Evolutionary conservation across 2,888 invertebrate species (phyloP), one percentile per base, ranked within the genome.

Genomic region (Cryptocheilus praepositus): DNA sequence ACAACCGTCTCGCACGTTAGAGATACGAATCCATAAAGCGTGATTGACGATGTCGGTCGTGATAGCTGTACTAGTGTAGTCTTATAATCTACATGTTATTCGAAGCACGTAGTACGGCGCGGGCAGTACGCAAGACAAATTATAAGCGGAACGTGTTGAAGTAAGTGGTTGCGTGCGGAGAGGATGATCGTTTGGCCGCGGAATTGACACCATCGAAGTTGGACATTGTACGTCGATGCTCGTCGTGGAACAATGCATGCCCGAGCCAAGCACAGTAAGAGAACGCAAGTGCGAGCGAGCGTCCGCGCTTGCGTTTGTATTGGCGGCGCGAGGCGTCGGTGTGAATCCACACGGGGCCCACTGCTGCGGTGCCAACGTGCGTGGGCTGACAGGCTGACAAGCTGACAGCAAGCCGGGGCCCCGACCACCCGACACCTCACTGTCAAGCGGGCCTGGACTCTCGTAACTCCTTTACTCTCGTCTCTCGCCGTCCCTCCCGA

Each of bases 401-500:
- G 84, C 84, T 87, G 87, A 86, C 87, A 85, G 86, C 81, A 71
- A 77, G 79, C 82, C 67, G 71, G 71, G 77, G 59, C 74, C 79
- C 81, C 86, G 86, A 86, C 87, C 86, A 86, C 85, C 87, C 86
- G 86, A 87, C 87, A 87, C 86, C 86, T 86, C 81, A 83, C 85
- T 86, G 87, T 85, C 86, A 85, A 82, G 74, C 79, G 70, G 72
- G 64, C 80, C 81, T 68, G 74, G 80, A 81, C 81, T 85, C 83
- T 80, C 83, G 81, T 83, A 84, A 84, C 77, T 84, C 78, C 82
- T 82, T 79, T 75, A 73, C 70, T 55, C 58, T 55, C 54, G 64
- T 70, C 56, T 62, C 70, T 60, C 64, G 55, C 56, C 57, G 13
- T 13, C 58, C 51, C 56, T 62, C 70, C 58, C 64, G 55, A 57